Conservation (phyloP, 2,113 vertebrate genomes). For the Poicephalus meyeri region DNA sequence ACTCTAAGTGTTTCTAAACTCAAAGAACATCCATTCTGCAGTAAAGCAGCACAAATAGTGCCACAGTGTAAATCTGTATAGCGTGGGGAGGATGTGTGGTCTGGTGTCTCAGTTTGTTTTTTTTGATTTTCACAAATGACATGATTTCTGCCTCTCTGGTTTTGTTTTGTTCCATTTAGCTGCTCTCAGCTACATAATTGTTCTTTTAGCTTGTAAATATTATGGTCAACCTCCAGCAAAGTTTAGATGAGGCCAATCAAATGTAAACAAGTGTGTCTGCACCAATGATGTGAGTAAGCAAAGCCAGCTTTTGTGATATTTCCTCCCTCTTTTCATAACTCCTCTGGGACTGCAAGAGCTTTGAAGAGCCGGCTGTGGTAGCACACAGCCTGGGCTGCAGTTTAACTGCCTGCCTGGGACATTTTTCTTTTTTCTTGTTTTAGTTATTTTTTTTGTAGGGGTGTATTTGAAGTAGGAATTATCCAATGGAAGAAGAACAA, state of each 20-base stretch:
- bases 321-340: not conserved
- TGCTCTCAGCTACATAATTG: constrained; percentile 57
- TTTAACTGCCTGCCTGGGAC: not conserved
- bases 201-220: constrained; percentile 53
- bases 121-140: constrained; percentile 7
- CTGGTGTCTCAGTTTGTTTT: constrained; percentile 9
- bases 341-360: not conserved
- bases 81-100: constrained; percentile 48
- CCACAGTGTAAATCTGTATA: not conserved
- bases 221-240: constrained; percentile 66
- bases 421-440: not conserved
- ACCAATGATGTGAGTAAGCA: constrained; percentile 17
- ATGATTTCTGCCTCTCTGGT: constrained; percentile 7
- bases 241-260: constrained; percentile 48
- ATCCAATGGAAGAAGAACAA: not conserved
- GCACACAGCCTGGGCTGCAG: not conserved
- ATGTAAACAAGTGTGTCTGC: constrained; percentile 39
- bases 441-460: accelerated
- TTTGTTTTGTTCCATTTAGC: constrained; percentile 46
- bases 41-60: not conserved
- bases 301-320: constrained; percentile 7
- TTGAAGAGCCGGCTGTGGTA: not conserved
- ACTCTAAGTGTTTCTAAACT: constrained; percentile 1
- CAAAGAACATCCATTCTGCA: not conserved
- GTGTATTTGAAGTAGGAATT: not conserved